phyloP scores from a whole-genome alignment of 2,797 vertebrate genomes.

The Eurystomus glaucurus region DNA sequence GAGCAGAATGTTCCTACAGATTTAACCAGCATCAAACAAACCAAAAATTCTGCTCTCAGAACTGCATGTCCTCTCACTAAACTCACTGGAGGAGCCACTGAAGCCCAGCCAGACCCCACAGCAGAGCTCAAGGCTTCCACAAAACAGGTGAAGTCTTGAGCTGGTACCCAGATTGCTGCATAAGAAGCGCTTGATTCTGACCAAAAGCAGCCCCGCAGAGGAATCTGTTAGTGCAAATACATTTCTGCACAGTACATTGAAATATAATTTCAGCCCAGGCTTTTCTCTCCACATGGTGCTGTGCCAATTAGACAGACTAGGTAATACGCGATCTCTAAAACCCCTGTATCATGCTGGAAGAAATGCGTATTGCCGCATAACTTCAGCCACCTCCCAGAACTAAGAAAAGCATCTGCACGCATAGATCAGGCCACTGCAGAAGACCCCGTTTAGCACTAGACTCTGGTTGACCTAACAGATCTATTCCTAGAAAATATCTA shows the following conservation, averaged over 20 bases:
- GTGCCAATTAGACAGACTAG: background rate
- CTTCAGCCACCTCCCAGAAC: background rate
- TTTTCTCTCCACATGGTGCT: background rate
- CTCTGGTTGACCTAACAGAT: background rate
- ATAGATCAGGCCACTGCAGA: background rate
- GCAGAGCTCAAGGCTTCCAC: background rate
- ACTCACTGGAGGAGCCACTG: background rate
- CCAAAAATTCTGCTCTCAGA: background rate
- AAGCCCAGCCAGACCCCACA: rapidly evolving
- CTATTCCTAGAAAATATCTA: constrained; percentile 31
- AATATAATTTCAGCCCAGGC: background rate
- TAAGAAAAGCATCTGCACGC: background rate
- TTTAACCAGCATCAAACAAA: background rate
- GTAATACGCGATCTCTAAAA: background rate
- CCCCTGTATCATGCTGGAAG: background rate
- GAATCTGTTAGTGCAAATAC: background rate
- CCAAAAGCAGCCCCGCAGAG: background rate
- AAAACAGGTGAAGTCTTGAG: background rate
- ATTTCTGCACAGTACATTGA: rapidly evolving
- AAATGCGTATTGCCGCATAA: background rate
- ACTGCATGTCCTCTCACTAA: rapidly evolving
- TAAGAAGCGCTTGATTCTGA: rapidly evolving
- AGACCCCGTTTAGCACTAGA: background rate
- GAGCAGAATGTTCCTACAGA: background rate
- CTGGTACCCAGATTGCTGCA: background rate